Evolutionary conservation across 1,140 invertebrate genomes (phyloP), one percentile per base, ranked within the genome.

Genomic region (Drosophila subpulchrella): DNA sequence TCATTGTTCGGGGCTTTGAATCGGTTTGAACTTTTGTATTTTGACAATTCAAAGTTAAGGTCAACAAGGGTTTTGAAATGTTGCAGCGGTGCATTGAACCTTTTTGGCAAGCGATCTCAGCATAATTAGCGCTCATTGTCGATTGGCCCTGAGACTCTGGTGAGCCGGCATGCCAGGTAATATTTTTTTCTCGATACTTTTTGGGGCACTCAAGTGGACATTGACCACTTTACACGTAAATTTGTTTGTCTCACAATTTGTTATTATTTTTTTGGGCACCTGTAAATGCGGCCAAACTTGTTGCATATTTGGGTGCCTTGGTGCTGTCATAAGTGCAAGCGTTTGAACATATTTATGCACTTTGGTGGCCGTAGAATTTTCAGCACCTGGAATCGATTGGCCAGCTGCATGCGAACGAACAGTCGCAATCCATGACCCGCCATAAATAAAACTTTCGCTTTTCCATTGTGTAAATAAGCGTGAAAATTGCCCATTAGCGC

Each of bases 1-100:
- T 66, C 48, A 58, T 73, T 73, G 57, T 66, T 57, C n/a, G 47
- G 51, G 13, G 46, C 58, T 70, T 74, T 72, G 66, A 61, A 47
- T 50, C 68, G 38, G 53, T 75, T 74, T 88, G 84, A 88, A 88
- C 84, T 88, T 89, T 88, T 79, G 63, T 88, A 75, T 88, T 88
- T 88, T 84, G 84, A 88, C 84, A 88, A 88, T 88, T 88, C 84
- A 88, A 88, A 88, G 84, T 89, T 88, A 88, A 88, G 84, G 84
- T 88, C 84, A 89, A 88, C 84, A 81, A 89, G 84, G 84, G 84
- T 89, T 88, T 88, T 88, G 80, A 89, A 88, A 88, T 89, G 84
- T 84, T 88, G 84, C 84, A 89, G 59, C 71, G 71, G 82, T 86
- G 82, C 82, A 88, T 78, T 86, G 82, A 86, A 86, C 82, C 68